Evolutionary conservation across 1,140 invertebrate genomes (phyloP).

Genomic region (Monomorium pharaonis): DNA sequence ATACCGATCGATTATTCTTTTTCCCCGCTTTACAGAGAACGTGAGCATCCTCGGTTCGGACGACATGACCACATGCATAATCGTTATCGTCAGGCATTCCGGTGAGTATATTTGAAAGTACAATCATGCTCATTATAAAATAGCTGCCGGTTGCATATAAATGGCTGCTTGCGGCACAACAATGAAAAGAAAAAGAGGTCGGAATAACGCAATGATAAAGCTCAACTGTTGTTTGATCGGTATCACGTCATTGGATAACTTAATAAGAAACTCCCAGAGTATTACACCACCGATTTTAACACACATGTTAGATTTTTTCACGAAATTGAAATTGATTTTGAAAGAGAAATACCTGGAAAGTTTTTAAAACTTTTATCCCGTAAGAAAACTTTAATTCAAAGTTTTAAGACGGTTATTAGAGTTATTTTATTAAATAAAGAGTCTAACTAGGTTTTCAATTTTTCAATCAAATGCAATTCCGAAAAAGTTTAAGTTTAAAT

Average conservation of each 20-base stretch:
- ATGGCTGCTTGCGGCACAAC: background rate
- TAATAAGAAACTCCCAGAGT: background rate
- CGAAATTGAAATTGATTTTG: background rate
- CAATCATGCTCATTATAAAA: slow-evolving; percentile 39
- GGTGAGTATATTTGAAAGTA: slow-evolving; percentile 87
- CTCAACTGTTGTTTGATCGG: background rate
- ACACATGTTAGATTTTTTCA: background rate
- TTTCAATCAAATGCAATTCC: background rate
- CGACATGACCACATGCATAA: slow-evolving; percentile 97
- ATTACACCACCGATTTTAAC: background rate
- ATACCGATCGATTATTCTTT: slow-evolving; percentile 9
- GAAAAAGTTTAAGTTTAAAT: background rate
- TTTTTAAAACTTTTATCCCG: background rate
- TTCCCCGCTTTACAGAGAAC: slow-evolving; percentile 88
- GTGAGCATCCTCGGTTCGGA: slow-evolving; percentile 96
- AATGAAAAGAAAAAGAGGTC: slow-evolving; percentile 8
- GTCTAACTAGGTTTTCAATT: background rate
- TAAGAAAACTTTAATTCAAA: background rate
- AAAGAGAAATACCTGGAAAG: background rate
- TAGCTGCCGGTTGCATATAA: slow-evolving; percentile 23
- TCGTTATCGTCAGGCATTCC: slow-evolving; percentile 95
- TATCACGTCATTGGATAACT: background rate
- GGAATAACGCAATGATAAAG: slow-evolving; percentile 11
- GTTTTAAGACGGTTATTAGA: background rate
- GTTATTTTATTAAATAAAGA: background rate